A percentile compares a stretch with the other conserved stretches of the same genome.
phyloP scores from a whole-genome alignment of 2,797 vertebrate species.

The Manis pentadactyla region DNA sequence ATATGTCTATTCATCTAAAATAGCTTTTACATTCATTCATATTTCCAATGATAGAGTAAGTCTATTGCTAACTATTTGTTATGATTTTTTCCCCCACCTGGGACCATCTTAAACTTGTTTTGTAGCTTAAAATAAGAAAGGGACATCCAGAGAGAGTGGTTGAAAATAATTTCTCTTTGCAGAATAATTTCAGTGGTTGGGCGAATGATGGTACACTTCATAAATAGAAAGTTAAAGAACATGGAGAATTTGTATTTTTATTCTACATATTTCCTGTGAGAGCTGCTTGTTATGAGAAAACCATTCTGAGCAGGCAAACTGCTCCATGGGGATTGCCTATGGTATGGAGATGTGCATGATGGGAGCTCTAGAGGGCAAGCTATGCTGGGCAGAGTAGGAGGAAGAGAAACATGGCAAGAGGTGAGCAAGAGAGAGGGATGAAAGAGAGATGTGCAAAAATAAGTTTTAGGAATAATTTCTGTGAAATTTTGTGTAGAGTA shows the following conservation, averaged over 20 bases:
- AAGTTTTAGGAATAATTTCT: not conserved
- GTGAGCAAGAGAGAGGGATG: not conserved
- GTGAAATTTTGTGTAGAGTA: not conserved
- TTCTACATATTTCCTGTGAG: not conserved
- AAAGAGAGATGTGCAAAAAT: not conserved
- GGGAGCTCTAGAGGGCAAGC: not conserved
- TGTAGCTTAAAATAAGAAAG: conserved; percentile 54
- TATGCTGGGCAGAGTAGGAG: not conserved
- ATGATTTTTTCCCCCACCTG: not conserved
- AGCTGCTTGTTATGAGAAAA: not conserved
- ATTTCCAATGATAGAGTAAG: not conserved
- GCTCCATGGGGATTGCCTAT: not conserved
- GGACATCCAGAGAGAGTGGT: conserved; percentile 7
- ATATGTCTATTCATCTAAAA: conserved; percentile 4
- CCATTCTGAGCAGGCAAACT: not conserved
- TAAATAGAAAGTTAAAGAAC: conserved; percentile 39
- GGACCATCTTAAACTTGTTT: conserved; percentile 54
- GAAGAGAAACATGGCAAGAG: not conserved
- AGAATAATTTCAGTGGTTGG: conserved; percentile 46
- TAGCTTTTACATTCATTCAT: conserved; percentile 16
- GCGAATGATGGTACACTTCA: not conserved
- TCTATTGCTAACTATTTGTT: not conserved
- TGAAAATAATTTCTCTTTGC: conserved; percentile 57
- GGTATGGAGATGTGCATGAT: not conserved
- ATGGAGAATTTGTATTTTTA: conserved; percentile 4